Conservation (phyloP, 2,888 invertebrate genomes). For the Dugesia japonica region DNA sequence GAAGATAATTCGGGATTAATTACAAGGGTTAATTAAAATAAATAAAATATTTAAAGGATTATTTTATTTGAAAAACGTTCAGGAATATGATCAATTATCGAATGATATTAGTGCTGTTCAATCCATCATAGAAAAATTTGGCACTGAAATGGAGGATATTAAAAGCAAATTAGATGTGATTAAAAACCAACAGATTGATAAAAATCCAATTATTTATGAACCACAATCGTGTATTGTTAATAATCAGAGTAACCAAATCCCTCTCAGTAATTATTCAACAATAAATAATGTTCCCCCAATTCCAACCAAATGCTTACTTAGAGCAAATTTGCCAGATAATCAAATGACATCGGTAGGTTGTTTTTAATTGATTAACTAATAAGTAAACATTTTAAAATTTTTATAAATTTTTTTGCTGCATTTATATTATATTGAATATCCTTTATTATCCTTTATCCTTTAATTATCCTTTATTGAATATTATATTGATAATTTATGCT, state of each 20-base stretch:
- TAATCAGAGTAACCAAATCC: background rate
- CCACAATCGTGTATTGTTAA: background rate
- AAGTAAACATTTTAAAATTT: too few relatives aligned
- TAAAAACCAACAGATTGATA: background rate
- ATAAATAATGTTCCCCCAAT: background rate
- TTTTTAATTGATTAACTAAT: too few relatives aligned
- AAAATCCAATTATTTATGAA: background rate
- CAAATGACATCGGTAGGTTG: background rate
- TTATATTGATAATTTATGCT: too few relatives aligned
- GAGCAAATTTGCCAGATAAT: slow-evolving; percentile 10
- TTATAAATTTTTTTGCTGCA: too few relatives aligned
- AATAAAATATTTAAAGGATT: too few relatives aligned
- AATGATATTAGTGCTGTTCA: slow-evolving; percentile 1
- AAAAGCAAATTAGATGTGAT: background rate
- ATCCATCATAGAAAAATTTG: background rate
- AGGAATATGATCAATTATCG: background rate
- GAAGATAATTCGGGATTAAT: slow-evolving; percentile 31
- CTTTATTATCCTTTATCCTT: too few relatives aligned
- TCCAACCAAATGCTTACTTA: background rate
- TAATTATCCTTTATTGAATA: too few relatives aligned
- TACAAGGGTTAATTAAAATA: background rate
- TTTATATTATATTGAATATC: too few relatives aligned
- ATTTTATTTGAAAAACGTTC: too few relatives aligned
- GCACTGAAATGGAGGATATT: background rate
- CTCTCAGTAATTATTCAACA: background rate